phyloP scores from a whole-genome alignment of 2,888 invertebrate genomes.

The Therioaphis trifolii region DNA sequence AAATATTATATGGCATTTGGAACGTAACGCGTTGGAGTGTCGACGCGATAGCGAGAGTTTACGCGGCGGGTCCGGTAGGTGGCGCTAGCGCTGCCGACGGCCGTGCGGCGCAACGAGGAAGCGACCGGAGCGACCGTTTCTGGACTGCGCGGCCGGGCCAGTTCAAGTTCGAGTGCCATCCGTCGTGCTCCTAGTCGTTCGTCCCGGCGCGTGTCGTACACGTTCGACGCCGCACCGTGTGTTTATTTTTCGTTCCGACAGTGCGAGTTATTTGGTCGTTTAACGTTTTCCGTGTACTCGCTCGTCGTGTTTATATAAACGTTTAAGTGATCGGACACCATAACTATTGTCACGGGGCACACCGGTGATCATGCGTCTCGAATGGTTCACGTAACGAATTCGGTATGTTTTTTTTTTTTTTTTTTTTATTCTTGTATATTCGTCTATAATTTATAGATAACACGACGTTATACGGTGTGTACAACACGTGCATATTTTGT shows the following conservation, averaged over 20 bases:
- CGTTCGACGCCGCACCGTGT: neutral
- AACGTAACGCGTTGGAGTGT: neutral
- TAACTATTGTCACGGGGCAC: too few species aligned
- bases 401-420: slow-evolving; percentile 37
- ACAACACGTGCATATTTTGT: too few species aligned
- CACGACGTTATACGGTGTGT: too few species aligned
- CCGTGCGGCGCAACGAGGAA: slow-evolving; percentile 31
- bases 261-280: neutral
- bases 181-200: neutral
- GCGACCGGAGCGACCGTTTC: slow-evolving; percentile 34
- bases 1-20: too few species aligned
- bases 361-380: neutral
- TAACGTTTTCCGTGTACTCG: neutral
- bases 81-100: slow-evolving; percentile 40
- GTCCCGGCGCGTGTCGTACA: neutral
- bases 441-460: too few species aligned
- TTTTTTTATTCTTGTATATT: neutral
- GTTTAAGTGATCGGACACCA: too few species aligned
- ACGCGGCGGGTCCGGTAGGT: neutral
- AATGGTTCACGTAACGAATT: slow-evolving; percentile 33
- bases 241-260: slow-evolving; percentile 1
- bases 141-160: neutral
- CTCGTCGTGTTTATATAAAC: neutral
- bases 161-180: slow-evolving; percentile 54
- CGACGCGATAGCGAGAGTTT: neutral